Evolutionary conservation across 2,113 vertebrate genomes (phyloP).

Genomic region (Chinchilla lanigera): DNA sequence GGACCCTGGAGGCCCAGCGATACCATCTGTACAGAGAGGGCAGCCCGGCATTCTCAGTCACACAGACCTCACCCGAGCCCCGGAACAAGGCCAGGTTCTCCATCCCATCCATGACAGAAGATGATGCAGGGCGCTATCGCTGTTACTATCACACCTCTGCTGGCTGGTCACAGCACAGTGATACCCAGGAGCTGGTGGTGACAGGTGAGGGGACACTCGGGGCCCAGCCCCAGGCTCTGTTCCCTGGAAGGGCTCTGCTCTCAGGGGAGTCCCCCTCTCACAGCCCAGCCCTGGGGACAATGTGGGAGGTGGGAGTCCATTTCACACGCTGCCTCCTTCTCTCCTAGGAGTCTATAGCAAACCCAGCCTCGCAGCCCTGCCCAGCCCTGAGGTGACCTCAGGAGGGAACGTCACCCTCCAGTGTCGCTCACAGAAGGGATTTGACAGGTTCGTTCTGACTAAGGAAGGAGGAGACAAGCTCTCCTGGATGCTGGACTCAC

Average conservation of each 20-base stretch:
- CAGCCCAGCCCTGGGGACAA: background rate
- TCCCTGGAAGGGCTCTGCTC: background rate
- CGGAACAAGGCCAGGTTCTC: no score
- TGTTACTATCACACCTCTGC: background rate
- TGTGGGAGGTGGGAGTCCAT: no score
- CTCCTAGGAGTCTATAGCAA: background rate
- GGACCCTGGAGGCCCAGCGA: no score
- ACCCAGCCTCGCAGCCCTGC: background rate
- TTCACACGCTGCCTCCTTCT: background rate
- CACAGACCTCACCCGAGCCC: no score
- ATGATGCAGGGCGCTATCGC: background rate
- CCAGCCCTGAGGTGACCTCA: background rate
- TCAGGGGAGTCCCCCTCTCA: background rate
- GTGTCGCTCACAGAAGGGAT: background rate
- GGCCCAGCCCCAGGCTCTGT: no score
- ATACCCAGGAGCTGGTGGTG: background rate
- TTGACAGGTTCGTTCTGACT: rapidly evolving
- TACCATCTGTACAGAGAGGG: no score
- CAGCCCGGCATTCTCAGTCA: no score
- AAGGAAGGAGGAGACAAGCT: background rate
- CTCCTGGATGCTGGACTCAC: background rate
- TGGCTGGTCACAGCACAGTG: background rate
- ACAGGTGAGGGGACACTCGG: slow-evolving; percentile 32
- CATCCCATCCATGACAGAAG: background rate
- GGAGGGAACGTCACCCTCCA: background rate